Evolutionary conservation across 2,888 invertebrate genomes (phyloP).

Genomic region (Cheilosia urbana): DNA sequence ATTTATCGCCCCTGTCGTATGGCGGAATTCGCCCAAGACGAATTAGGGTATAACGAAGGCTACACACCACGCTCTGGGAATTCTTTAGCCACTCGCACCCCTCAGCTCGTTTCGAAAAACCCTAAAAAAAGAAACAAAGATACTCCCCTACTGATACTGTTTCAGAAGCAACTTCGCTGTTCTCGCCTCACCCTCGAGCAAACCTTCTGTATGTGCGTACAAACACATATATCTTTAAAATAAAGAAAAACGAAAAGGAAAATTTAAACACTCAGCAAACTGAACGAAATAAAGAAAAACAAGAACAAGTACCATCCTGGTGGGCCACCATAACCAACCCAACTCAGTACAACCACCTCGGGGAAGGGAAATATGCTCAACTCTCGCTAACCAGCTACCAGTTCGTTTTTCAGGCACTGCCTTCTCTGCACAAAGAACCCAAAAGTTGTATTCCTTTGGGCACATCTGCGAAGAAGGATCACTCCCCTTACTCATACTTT

Average conservation of each 20-base stretch:
- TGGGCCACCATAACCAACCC: background rate
- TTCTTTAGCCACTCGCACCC: slow-evolving; percentile 41
- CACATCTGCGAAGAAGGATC: slow-evolving; percentile 74
- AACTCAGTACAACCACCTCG: slow-evolving; percentile 29
- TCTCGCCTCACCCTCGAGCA: slow-evolving; percentile 14
- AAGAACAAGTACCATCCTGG: slow-evolving; percentile 49
- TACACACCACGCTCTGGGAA: slow-evolving; percentile 59
- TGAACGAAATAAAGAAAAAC: slow-evolving; percentile 70
- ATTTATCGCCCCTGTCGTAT: slow-evolving; percentile 83
- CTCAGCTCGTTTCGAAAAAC: slow-evolving; percentile 31
- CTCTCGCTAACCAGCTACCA: slow-evolving; percentile 35
- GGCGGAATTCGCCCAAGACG: slow-evolving; percentile 78
- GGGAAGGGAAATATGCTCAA: slow-evolving; percentile 70
- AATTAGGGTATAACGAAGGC: slow-evolving; percentile 74
- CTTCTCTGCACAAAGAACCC: slow-evolving; percentile 65
- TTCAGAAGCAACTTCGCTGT: slow-evolving; percentile 33
- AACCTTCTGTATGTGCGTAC: slow-evolving; percentile 54
- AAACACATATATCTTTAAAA: slow-evolving; percentile 61
- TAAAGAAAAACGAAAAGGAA: slow-evolving; percentile 60
- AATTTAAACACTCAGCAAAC: slow-evolving; percentile 75
- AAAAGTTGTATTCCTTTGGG: slow-evolving; percentile 74
- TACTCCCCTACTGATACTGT: slow-evolving; percentile 50
- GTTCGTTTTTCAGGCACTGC: slow-evolving; percentile 24
- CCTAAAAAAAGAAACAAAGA: slow-evolving; percentile 50
- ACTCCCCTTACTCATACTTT: slow-evolving; percentile 64